Evolutionary conservation across 2,113 vertebrate species (phyloP).

Genomic region (Anarhynchus alexandrinus): DNA sequence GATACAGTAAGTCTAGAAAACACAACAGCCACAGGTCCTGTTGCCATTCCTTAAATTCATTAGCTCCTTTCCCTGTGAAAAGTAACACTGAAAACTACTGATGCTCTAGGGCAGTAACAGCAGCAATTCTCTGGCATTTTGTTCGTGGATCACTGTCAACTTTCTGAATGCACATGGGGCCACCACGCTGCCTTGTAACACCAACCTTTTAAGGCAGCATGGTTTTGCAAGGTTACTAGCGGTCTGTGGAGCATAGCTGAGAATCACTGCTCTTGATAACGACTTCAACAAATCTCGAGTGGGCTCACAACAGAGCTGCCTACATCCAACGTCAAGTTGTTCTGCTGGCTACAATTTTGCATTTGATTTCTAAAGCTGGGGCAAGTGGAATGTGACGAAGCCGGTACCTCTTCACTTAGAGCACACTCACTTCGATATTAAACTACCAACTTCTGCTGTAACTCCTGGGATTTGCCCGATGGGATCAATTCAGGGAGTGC

Average conservation of each 20-base stretch:
- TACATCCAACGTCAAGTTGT: not conserved
- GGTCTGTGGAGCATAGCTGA: not conserved
- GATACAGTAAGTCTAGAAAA: not conserved
- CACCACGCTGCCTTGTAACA: not conserved
- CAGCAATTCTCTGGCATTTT: not conserved
- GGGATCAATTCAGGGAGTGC: not conserved
- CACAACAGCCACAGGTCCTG: not conserved
- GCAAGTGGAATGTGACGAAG: not conserved
- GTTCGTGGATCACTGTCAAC: not conserved
- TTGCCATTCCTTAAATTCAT: not conserved
- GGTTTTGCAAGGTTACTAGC: fast-evolving
- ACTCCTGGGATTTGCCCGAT: not conserved
- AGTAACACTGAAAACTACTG: not conserved
- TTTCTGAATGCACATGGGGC: not conserved
- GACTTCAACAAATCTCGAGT: not conserved
- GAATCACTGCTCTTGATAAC: not conserved
- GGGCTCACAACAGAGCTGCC: not conserved
- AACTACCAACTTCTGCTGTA: not conserved
- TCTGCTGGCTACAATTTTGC: conserved; percentile 2
- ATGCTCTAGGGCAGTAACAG: fast-evolving
- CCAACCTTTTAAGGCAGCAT: not conserved
- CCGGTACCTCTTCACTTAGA: not conserved
- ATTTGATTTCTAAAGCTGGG: conserved; percentile 7
- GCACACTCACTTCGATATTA: not conserved
- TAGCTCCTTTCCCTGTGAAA: not conserved